A percentile compares a stretch with the other conserved stretches of the same genome.
These are phyloP conservation scores for Dryococelus australis DNA, from an alignment of 2,888 invertebrate genomes.

Conservation along the genomic window DNA sequence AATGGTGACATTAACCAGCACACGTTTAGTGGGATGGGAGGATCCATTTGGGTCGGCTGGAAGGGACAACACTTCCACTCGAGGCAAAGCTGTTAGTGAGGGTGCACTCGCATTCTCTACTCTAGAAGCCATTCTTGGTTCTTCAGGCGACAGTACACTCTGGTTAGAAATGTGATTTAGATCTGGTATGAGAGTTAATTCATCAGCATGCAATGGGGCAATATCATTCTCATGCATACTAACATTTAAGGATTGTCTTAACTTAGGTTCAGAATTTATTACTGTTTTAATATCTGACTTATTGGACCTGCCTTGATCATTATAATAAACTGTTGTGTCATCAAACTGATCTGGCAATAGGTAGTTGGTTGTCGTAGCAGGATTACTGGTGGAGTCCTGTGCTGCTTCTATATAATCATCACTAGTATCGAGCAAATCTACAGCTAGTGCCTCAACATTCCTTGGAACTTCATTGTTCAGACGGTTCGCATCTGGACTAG, in stretches of 20 bases:
- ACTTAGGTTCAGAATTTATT: neutral
- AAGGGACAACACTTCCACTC: conserved; percentile 41
- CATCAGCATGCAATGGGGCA: conserved; percentile 35
- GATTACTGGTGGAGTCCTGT: conserved; percentile 34
- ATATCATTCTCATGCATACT: conserved; percentile 28
- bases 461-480: conserved; percentile 46
- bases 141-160: conserved; percentile 18
- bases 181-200: conserved; percentile 36
- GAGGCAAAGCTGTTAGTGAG: conserved; percentile 41
- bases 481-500: conserved; percentile 49
- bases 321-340: conserved; percentile 35
- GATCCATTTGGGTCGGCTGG: conserved; percentile 42
- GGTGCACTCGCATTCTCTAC: conserved; percentile 29
- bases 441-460: neutral
- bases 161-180: conserved; percentile 38
- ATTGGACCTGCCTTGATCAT: conserved; percentile 25
- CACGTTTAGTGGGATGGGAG: conserved; percentile 62
- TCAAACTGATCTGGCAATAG: conserved; percentile 29
- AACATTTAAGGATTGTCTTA: neutral
- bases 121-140: conserved; percentile 20
- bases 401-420: conserved; percentile 21
- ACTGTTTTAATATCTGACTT: neutral
- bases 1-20: conserved; percentile 84
- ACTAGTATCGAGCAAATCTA: neutral
- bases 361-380: conserved; percentile 25